Percentiles rank a stretch among this genome's conserved stretches.
phyloP scores from a whole-genome alignment of 1,140 invertebrate genomes.

The Drosophila erecta region DNA sequence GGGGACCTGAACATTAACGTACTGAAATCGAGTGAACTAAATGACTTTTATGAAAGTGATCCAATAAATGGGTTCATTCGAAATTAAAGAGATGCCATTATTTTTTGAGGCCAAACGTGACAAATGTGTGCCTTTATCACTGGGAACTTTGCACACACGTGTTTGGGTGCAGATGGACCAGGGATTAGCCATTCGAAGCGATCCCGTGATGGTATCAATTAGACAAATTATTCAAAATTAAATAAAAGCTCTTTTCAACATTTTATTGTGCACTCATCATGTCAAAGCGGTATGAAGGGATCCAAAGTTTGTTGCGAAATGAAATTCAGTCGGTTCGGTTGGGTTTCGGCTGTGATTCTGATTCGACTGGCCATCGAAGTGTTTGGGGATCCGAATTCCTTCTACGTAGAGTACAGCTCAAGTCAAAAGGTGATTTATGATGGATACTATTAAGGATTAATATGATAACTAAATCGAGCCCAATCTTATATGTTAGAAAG shows the following conservation, averaged over 20 bases:
- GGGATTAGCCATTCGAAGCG: conserved; percentile 5
- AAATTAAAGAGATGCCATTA: no score
- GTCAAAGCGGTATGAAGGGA: conserved; percentile 8
- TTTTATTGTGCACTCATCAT: conserved; percentile 4
- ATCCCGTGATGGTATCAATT: conserved; percentile 21
- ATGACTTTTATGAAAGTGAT: no score
- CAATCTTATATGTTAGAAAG: conserved; percentile 2
- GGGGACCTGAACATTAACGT: no score
- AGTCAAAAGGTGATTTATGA: conserved; percentile 5
- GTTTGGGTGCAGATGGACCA: not conserved
- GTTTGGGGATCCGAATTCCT: not conserved
- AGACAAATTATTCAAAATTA: conserved; percentile 12
- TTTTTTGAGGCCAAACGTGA: not conserved
- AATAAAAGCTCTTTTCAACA: not conserved
- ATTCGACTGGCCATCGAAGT: not conserved
- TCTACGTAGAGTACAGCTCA: no score
- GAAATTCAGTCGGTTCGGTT: conserved; percentile 27
- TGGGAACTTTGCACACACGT: not conserved
- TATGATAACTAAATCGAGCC: no score
- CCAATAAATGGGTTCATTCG: no score
- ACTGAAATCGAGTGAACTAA: no score
- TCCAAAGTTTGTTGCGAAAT: conserved; percentile 27
- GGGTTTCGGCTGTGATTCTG: conserved; percentile 1
- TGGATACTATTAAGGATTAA: not conserved
- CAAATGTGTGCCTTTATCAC: not conserved